Percentiles rank a stretch among this genome's conserved stretches.
Evolutionary conservation across 2,888 invertebrate genomes (phyloP).

Genomic region (Teleogryllus oceanicus): DNA sequence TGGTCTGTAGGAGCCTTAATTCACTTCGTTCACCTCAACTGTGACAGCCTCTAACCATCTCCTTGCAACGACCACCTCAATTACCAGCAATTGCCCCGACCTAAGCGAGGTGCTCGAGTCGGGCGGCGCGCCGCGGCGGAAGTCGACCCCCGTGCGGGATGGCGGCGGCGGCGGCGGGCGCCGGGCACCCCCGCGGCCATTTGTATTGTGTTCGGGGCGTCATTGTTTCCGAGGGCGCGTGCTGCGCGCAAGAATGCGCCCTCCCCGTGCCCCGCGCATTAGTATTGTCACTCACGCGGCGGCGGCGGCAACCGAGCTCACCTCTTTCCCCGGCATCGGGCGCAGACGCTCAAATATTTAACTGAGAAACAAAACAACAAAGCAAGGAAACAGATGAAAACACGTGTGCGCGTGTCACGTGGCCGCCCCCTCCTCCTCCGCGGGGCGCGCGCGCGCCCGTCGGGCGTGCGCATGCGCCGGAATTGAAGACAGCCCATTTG

Average conservation of each 20-base stretch:
- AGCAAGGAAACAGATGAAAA: conserved; percentile 18
- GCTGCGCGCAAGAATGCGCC: neutral
- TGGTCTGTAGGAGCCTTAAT: no score
- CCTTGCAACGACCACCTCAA: no score
- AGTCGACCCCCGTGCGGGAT: no score
- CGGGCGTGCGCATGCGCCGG: conserved; percentile 23
- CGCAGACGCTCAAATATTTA: conserved; percentile 10
- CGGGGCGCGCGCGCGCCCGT: neutral
- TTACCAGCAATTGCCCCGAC: no score
- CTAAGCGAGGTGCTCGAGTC: no score
- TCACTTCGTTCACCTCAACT: no score
- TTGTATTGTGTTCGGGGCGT: no score
- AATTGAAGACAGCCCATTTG: conserved; percentile 34
- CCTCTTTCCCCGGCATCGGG: neutral
- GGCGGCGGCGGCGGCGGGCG: no score
- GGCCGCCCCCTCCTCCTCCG: neutral
- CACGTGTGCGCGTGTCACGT: conserved; percentile 18
- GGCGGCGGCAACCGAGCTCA: neutral
- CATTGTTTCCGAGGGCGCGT: neutral
- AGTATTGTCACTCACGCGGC: neutral
- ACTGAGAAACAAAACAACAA: neutral
- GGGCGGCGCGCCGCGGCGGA: no score
- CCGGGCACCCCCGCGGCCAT: no score
- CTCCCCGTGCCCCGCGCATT: neutral
- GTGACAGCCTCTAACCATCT: no score